Conservation (phyloP, 1,140 invertebrate genomes). For the Bombus consobrinus region DNA sequence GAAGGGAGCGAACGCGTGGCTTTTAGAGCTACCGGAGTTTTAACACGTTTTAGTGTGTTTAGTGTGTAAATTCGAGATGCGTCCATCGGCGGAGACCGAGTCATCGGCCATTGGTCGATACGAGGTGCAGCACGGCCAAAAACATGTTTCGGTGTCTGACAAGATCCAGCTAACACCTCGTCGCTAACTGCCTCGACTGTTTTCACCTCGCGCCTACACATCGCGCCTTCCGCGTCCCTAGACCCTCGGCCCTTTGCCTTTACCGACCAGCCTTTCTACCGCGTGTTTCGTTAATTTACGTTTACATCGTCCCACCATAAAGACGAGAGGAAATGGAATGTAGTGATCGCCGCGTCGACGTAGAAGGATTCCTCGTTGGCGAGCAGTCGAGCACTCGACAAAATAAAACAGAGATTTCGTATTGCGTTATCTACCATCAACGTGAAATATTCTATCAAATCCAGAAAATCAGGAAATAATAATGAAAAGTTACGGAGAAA, state of each 20-base stretch:
- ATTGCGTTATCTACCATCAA: too few relatives aligned
- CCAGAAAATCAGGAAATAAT: too few relatives aligned
- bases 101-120: not conserved
- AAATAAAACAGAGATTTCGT: not conserved
- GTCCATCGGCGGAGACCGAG: not conserved
- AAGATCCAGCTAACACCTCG: slow-evolving; percentile 59
- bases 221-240: not conserved
- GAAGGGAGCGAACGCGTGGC: slow-evolving; percentile 3
- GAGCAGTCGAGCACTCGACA: not conserved
- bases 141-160: slow-evolving; percentile 2
- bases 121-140: slow-evolving; percentile 9
- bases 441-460: too few relatives aligned
- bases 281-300: slow-evolving; percentile 61
- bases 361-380: slow-evolving; percentile 8
- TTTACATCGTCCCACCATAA: slow-evolving; percentile 61
- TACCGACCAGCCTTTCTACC: not conserved
- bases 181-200: slow-evolving; percentile 64
- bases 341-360: slow-evolving; percentile 17
- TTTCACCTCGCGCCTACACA: slow-evolving; percentile 60
- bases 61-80: slow-evolving; percentile 51
- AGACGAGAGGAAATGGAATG: slow-evolving; percentile 37
- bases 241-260: not conserved
- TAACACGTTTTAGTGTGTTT: slow-evolving; percentile 56
- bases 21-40: slow-evolving; percentile 62
- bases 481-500: not conserved